Evolutionary conservation across 2,888 invertebrate species (phyloP).

Genomic region (Acheta domesticus): DNA sequence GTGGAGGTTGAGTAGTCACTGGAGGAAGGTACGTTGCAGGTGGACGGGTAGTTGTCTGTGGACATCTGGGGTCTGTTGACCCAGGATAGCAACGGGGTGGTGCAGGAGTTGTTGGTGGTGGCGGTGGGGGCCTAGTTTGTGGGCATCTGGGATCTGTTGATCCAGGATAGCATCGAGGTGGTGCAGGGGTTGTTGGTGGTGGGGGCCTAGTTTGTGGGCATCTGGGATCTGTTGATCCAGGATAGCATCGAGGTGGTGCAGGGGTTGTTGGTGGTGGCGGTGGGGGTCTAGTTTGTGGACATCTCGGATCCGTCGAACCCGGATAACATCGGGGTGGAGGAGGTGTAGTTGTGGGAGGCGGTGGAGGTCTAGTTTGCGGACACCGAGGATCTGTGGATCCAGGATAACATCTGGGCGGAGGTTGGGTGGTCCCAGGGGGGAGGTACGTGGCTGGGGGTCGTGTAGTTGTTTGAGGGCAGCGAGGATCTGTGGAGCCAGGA

Average conservation of each 20-base stretch:
- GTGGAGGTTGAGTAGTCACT: background rate
- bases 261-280: slow-evolving; percentile 38
- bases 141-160: slow-evolving; percentile 41
- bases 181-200: slow-evolving; percentile 39
- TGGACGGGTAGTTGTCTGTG: slow-evolving; percentile 44
- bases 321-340: slow-evolving; percentile 36
- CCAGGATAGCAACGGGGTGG: slow-evolving; percentile 43
- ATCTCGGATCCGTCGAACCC: slow-evolving; percentile 34
- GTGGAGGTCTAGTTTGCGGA: slow-evolving; percentile 34
- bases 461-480: slow-evolving; percentile 39
- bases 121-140: slow-evolving; percentile 29
- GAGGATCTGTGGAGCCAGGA: slow-evolving; percentile 44
- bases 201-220: slow-evolving; percentile 42
- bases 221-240: slow-evolving; percentile 44
- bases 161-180: slow-evolving; percentile 43
- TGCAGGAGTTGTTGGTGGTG: slow-evolving; percentile 31
- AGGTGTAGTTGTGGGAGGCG: slow-evolving; percentile 30
- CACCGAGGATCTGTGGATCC: slow-evolving; percentile 44
- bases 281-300: slow-evolving; percentile 37
- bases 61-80: slow-evolving; percentile 40
- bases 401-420: slow-evolving; percentile 41
- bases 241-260: slow-evolving; percentile 43
- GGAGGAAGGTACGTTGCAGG: slow-evolving; percentile 22
- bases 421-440: slow-evolving; percentile 43
- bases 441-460: slow-evolving; percentile 29